phyloP scores from a whole-genome alignment of 2,888 invertebrate species.

The Polydrusus pterygomalis region DNA sequence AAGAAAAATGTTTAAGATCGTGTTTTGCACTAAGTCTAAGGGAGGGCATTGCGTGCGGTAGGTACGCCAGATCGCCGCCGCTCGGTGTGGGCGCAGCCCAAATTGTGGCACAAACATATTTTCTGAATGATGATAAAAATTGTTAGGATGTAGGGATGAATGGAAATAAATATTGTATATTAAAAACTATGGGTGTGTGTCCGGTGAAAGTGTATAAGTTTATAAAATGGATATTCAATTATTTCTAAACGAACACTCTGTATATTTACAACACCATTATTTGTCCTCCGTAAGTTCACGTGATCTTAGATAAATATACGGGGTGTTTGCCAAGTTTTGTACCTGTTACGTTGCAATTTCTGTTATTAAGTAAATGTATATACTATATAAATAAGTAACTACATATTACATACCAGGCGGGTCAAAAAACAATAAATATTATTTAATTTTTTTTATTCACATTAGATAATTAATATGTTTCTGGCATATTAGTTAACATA shows the following conservation, averaged over 20 bases:
- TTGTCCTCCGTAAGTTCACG: neutral
- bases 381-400: slow-evolving; percentile 8
- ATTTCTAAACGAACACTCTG: neutral
- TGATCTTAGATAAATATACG: slow-evolving; percentile 4
- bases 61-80: too few relatives aligned
- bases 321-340: slow-evolving; percentile 47
- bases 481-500: slow-evolving; percentile 18
- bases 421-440: slow-evolving; percentile 40
- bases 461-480: neutral
- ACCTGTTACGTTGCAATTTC: slow-evolving; percentile 50
- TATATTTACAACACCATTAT: neutral
- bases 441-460: slow-evolving; percentile 21
- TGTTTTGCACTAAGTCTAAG: too few relatives aligned
- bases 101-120: neutral
- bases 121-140: neutral
- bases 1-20: neutral
- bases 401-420: slow-evolving; percentile 18
- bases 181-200: neutral
- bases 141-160: neutral
- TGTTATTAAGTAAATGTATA: slow-evolving; percentile 30
- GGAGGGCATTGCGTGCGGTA: too few relatives aligned
- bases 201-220: slow-evolving; percentile 15
- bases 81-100: neutral
- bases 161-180: slow-evolving; percentile 5
- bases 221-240: slow-evolving; percentile 11